phyloP scores from a whole-genome alignment of 2,888 invertebrate genomes.

The Neoascia interrupta region DNA sequence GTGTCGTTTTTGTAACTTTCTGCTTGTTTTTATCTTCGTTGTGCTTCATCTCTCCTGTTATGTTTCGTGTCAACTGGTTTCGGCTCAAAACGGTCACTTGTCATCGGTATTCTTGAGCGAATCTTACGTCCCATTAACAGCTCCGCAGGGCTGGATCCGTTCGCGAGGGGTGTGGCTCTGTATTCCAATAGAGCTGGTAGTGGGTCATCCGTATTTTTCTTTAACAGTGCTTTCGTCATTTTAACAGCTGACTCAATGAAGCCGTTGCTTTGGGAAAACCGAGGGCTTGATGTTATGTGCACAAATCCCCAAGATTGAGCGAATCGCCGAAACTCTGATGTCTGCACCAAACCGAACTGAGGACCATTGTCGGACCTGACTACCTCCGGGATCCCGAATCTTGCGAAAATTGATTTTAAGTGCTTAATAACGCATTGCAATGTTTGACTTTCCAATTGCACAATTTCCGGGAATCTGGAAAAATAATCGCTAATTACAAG shows the following conservation, averaged over 20 bases:
- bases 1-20: constrained; percentile 18
- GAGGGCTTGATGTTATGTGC: constrained; percentile 10
- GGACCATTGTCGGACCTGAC: not conserved
- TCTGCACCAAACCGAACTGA: not conserved
- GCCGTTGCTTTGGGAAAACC: constrained; percentile 14
- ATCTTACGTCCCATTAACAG: constrained; percentile 20
- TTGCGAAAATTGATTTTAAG: not conserved
- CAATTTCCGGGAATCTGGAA: too few relatives aligned
- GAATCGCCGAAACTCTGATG: not conserved
- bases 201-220: constrained; percentile 12
- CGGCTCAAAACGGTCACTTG: not conserved
- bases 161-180: constrained; percentile 20
- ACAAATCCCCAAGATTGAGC: constrained; percentile 2
- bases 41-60: constrained; percentile 1
- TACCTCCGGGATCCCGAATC: not conserved
- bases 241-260: constrained; percentile 14
- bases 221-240: constrained; percentile 7
- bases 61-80: not conserved
- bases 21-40: constrained; percentile 8
- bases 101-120: constrained; percentile 1
- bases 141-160: constrained; percentile 17
- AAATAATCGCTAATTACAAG: too few relatives aligned
- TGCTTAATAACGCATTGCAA: not conserved
- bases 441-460: not conserved
- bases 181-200: constrained; percentile 12